Conservation (phyloP, 2,797 vertebrate genomes). For the Scarus forsteni region DNA sequence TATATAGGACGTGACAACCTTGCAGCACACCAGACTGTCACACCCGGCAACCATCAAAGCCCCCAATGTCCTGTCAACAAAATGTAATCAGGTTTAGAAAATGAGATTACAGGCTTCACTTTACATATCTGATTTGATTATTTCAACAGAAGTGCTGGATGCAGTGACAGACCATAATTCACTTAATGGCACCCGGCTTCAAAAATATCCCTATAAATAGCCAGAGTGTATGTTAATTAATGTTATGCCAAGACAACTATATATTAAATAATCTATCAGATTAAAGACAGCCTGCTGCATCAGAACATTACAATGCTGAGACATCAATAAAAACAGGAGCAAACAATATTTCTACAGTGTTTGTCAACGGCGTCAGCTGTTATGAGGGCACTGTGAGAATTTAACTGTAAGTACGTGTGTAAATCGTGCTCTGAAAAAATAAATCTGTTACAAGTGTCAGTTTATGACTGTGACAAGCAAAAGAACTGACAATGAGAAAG, state of each 20-base stretch:
- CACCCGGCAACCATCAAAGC: constrained; percentile 63
- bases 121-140: constrained; percentile 87
- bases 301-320: constrained; percentile 42
- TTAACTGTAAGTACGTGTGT: neutral
- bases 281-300: constrained; percentile 64
- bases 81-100: constrained; percentile 81
- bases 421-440: neutral
- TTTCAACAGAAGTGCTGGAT: constrained; percentile 78
- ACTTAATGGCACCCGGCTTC: constrained; percentile 75
- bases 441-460: too few species aligned
- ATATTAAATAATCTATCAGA: constrained; percentile 61
- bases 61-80: constrained; percentile 73
- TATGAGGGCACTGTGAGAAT: neutral
- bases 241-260: constrained; percentile 58
- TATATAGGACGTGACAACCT: constrained; percentile 71
- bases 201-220: constrained; percentile 73
- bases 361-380: constrained; percentile 15
- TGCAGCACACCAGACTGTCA: constrained; percentile 55
- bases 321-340: constrained; percentile 28
- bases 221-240: constrained; percentile 76
- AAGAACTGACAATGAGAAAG: too few species aligned
- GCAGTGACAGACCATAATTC: constrained; percentile 78
- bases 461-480: neutral
- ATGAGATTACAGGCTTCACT: constrained; percentile 80
- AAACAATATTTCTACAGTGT: neutral